Evolutionary conservation across 1,140 invertebrate species (phyloP).

Genomic region (Polypedilum vanderplanki): DNA sequence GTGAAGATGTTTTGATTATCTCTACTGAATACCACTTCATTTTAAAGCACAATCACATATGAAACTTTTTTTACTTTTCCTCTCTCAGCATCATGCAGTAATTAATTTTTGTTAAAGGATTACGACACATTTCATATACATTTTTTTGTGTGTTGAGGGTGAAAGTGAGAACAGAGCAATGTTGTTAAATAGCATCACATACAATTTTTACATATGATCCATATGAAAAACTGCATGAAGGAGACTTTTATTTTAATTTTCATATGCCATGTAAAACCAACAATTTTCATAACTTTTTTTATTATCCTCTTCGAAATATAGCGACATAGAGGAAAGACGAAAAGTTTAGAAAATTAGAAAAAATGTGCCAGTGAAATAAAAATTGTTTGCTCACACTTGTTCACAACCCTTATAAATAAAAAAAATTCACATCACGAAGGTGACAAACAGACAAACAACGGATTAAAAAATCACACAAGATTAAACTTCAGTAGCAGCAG

Average conservation of each 20-base stretch:
- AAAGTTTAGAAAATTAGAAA: not conserved
- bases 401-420: not conserved
- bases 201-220: no score
- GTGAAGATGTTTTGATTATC: no score
- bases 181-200: not conserved
- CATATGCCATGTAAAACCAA: not conserved
- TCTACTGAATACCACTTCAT: no score
- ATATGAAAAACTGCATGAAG: not conserved
- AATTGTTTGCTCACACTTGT: not conserved
- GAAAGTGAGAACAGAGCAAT: conserved; percentile 8
- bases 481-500: not conserved
- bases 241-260: conserved; percentile 14
- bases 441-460: conserved; percentile 8
- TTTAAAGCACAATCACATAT: no score
- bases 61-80: not conserved
- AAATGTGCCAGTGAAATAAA: not conserved
- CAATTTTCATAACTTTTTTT: conserved; percentile 20
- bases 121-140: conserved; percentile 14
- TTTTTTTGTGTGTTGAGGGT: not conserved
- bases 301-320: conserved; percentile 1
- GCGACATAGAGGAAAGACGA: no score
- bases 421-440: conserved; percentile 7
- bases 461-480: conserved; percentile 13
- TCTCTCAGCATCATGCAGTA: not conserved
- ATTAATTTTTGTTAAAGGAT: conserved; percentile 28